Percentiles rank a stretch among this genome's conserved stretches.
Evolutionary conservation across 2,888 invertebrate species (phyloP).

Genomic region (Scaptomyza reducta): DNA sequence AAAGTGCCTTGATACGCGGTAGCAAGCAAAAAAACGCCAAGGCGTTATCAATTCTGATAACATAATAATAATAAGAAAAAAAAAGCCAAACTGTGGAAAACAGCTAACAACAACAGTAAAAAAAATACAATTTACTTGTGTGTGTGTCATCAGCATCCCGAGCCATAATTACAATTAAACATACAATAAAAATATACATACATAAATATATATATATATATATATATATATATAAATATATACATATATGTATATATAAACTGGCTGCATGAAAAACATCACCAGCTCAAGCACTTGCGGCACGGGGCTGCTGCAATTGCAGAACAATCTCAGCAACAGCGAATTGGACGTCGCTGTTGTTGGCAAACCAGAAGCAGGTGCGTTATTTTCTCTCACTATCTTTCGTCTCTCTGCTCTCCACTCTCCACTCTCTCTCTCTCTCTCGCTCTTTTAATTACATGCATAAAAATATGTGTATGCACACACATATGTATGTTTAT

Average conservation of each 20-base stretch:
- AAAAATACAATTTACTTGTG: slow-evolving; percentile 15
- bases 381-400: slow-evolving; percentile 42
- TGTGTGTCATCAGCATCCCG: slow-evolving; percentile 44
- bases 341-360: slow-evolving; percentile 71
- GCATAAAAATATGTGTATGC: background rate
- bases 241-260: slow-evolving; percentile 30
- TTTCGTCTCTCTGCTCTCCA: background rate
- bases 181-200: background rate
- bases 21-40: slow-evolving; percentile 19
- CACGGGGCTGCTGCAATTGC: slow-evolving; percentile 82
- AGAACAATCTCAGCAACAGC: slow-evolving; percentile 78
- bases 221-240: slow-evolving; percentile 1
- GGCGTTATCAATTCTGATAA: slow-evolving; percentile 53
- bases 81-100: slow-evolving; percentile 39
- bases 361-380: slow-evolving; percentile 81
- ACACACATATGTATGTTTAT: background rate
- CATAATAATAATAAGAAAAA: slow-evolving; percentile 13
- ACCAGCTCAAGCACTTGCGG: slow-evolving; percentile 82
- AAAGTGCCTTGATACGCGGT: slow-evolving; percentile 42
- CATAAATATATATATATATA: background rate
- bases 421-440: background rate
- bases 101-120: slow-evolving; percentile 35
- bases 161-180: slow-evolving; percentile 5
- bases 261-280: slow-evolving; percentile 82
- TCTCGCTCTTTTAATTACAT: background rate